Evolutionary conservation across 2,113 vertebrate species (phyloP).

Genomic region (Odontesthes bonariensis): DNA sequence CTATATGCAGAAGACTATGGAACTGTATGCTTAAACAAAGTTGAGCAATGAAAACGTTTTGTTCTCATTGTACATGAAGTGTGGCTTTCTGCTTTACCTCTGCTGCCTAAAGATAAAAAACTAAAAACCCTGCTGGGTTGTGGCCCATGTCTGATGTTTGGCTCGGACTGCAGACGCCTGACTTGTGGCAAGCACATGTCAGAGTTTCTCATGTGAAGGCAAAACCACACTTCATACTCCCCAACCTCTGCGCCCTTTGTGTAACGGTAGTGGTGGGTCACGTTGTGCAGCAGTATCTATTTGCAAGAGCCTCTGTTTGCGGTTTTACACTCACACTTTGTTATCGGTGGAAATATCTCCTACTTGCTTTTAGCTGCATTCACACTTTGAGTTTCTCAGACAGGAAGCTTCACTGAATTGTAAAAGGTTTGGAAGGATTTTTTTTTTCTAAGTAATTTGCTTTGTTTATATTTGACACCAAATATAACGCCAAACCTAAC

Average conservation of each 20-base stretch:
- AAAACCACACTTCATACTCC: slow-evolving; percentile 30
- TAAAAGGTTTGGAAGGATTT: background rate
- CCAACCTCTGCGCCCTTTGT: background rate
- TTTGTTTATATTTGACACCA: too few relatives aligned
- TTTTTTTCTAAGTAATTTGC: background rate
- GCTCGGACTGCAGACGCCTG: slow-evolving; percentile 17
- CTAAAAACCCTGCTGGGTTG: slow-evolving; percentile 12
- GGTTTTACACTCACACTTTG: slow-evolving; percentile 20
- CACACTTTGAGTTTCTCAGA: background rate
- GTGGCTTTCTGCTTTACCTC: slow-evolving; percentile 28
- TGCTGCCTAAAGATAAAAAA: background rate
- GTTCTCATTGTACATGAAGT: background rate
- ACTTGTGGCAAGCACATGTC: slow-evolving; percentile 48
- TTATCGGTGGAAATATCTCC: slow-evolving; percentile 53
- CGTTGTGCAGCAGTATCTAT: background rate
- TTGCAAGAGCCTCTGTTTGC: slow-evolving; percentile 19
- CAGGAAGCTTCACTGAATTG: background rate
- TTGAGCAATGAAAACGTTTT: background rate
- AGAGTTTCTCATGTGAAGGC: slow-evolving; percentile 18
- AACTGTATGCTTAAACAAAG: background rate
- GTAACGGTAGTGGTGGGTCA: slow-evolving; percentile 15
- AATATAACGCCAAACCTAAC: too few relatives aligned
- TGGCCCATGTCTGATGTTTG: slow-evolving; percentile 38
- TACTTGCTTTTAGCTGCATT: slow-evolving; percentile 3
- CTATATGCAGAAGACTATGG: background rate